These are phyloP conservation scores for Linnaemya vulpina DNA, from an alignment of 2,888 invertebrate species.

Conservation along the genomic window DNA sequence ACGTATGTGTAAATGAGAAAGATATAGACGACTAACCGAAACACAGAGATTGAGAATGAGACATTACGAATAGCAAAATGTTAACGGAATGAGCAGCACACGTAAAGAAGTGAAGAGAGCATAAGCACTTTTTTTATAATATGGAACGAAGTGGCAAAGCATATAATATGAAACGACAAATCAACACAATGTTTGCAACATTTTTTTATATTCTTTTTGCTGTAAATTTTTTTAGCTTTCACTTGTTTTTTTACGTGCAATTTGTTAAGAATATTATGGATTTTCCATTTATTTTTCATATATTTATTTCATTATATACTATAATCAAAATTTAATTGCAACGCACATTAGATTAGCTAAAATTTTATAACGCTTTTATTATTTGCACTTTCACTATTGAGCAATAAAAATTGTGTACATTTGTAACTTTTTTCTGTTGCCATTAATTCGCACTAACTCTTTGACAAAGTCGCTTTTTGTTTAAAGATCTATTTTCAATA, in stretches of 20 bases:
- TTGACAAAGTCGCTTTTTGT: neutral
- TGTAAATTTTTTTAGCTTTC: constrained; percentile 63
- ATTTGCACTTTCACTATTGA: constrained; percentile 48
- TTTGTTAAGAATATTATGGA: constrained; percentile 27
- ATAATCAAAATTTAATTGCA: neutral
- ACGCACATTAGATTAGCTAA: neutral
- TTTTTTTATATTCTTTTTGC: constrained; percentile 42
- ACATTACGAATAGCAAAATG: neutral
- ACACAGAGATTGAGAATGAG: constrained; percentile 12
- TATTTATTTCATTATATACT: neutral
- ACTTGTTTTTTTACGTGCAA: constrained; percentile 38
- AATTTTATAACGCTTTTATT: neutral
- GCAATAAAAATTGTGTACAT: constrained; percentile 51
- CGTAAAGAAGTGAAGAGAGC: constrained; percentile 9
- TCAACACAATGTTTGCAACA: constrained; percentile 67
- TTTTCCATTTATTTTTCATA: constrained; percentile 25
- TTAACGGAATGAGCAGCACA: constrained; percentile 23
- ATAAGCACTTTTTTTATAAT: neutral
- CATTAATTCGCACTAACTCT: constrained; percentile 31
- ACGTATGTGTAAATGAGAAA: constrained; percentile 9
- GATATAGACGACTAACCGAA: neutral
- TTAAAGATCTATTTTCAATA: neutral
- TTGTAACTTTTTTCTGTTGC: constrained; percentile 24
- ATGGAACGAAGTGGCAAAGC: constrained; percentile 17
- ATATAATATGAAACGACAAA: constrained; percentile 32